Evolutionary conservation across 2,888 invertebrate genomes (phyloP), one percentile per base, ranked within the genome.

Genomic region (Trichogramma evanescens): DNA sequence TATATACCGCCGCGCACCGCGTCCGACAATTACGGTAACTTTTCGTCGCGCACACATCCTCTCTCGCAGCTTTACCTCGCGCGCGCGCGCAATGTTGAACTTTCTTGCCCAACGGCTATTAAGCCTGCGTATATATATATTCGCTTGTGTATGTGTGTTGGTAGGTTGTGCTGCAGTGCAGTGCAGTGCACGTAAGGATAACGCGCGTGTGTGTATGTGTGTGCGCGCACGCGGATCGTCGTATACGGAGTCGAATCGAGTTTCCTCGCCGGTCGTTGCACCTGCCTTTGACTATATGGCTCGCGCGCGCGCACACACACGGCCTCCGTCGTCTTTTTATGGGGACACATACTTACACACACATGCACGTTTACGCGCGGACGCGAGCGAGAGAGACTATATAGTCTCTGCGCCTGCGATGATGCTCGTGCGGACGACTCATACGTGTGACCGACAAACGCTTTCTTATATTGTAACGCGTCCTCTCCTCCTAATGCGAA

Each of bases 211-310:
- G 50, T 10, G 50, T 40, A 2, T 5, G 8, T 4, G 39, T 50
- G 49, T 51, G 8, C 41, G 13, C 13, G 56, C 56, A 49, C n/a
- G 8, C 54, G 10, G n/a, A 40, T 53, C 50, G 53, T 52, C n/a
- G 56, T 8, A 7, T 52, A 40, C 49, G 58, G 61, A 58, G 57
- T 62, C 59, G 55, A 58, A 59, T 62, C 59, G 55, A 59, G 59
- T 59, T 64, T 59, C 59, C 44, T 46, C 51, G 10, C 56, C 59
- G 63, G 63, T 63, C 63, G 63, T 63, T 63, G 63, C 63, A 63
- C 61, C 63, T 63, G 56, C 50, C 10, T 13, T 6, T 26, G 26
- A 26, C 26, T 26, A 42, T 52, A 52, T 43, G 43, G 4, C 4
- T 55, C 26, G 26, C 26, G 38, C 38, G 44, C 8, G n/a, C 48